Evolutionary conservation across 2,797 vertebrate species (phyloP).

Genomic region (Psittacula derbiana): DNA sequence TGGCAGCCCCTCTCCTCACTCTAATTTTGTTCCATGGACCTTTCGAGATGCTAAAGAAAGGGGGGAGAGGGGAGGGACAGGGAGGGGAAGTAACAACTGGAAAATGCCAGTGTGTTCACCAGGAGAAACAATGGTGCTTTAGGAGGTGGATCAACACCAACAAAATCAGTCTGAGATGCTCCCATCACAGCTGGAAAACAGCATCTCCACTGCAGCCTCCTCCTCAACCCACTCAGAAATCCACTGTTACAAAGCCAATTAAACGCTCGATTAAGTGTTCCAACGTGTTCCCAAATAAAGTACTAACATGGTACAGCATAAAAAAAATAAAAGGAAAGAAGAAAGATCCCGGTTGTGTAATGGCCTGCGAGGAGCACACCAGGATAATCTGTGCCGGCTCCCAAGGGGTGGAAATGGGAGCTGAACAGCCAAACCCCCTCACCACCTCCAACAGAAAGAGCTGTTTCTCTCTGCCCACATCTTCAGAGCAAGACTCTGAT

Average conservation of each 20-base stretch:
- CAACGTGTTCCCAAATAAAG: conserved; percentile 35
- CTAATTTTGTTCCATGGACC: not conserved
- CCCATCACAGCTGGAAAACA: not conserved
- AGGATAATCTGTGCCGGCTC: not conserved
- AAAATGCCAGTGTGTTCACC: not conserved
- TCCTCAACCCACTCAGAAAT: not conserved
- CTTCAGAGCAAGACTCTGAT: not conserved
- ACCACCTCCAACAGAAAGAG: not conserved
- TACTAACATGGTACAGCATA: not conserved
- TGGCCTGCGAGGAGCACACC: not conserved
- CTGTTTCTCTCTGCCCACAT: not conserved
- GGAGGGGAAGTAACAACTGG: not conserved
- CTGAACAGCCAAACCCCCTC: not conserved
- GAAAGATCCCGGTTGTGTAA: conserved; percentile 11
- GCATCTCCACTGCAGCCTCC: not conserved
- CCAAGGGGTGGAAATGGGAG: not conserved
- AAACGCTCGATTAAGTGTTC: conserved; percentile 48
- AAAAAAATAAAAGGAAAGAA: not conserved
- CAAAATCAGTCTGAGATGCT: not conserved
- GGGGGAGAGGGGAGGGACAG: not conserved
- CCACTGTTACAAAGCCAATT: conserved; percentile 49
- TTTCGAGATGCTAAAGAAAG: not conserved
- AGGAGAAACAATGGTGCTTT: not conserved
- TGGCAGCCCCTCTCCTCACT: not conserved
- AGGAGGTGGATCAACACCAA: not conserved